Evolutionary conservation across 2,888 invertebrate species (phyloP).

Genomic region (Brachylomia viminalis): DNA sequence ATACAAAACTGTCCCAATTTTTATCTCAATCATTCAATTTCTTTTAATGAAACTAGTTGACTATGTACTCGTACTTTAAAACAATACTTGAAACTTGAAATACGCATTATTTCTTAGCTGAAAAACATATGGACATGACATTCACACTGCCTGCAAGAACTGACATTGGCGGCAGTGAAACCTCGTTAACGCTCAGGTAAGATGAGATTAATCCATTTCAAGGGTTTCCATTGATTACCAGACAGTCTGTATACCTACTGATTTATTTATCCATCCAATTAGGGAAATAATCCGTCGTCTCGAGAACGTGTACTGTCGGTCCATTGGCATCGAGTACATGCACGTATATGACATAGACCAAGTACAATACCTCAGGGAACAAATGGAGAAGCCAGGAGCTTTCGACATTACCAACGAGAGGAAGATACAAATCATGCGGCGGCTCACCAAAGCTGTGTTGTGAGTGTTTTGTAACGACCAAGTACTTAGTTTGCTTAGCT

Average conservation of each 20-base stretch:
- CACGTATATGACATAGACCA: constrained; percentile 93
- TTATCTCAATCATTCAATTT: too few species aligned
- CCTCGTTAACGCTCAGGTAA: constrained; percentile 89
- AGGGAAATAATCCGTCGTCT: constrained; percentile 92
- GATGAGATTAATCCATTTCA: neutral
- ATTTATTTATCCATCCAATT: constrained; percentile 5
- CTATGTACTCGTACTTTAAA: neutral
- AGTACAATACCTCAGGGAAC: constrained; percentile 92
- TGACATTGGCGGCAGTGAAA: constrained; percentile 92
- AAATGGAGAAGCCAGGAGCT: constrained; percentile 92
- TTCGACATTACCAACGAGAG: constrained; percentile 91
- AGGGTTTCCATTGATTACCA: neutral
- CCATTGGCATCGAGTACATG: constrained; percentile 95
- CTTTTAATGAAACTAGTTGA: too few species aligned
- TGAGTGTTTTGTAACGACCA: constrained; percentile 71
- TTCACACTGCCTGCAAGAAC: constrained; percentile 93
- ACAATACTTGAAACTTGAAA: neutral
- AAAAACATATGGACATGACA: constrained; percentile 91
- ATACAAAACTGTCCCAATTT: too few species aligned
- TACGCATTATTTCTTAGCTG: constrained; percentile 70
- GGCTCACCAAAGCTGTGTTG: constrained; percentile 93
- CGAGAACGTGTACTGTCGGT: constrained; percentile 92
- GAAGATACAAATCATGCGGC: constrained; percentile 92
- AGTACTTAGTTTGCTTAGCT: neutral
- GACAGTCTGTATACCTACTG: neutral